A percentile compares a stretch with the other conserved stretches of the same genome.
Conservation (phyloP, 1,140 invertebrate species). For the Penaeus japonicus region DNA sequence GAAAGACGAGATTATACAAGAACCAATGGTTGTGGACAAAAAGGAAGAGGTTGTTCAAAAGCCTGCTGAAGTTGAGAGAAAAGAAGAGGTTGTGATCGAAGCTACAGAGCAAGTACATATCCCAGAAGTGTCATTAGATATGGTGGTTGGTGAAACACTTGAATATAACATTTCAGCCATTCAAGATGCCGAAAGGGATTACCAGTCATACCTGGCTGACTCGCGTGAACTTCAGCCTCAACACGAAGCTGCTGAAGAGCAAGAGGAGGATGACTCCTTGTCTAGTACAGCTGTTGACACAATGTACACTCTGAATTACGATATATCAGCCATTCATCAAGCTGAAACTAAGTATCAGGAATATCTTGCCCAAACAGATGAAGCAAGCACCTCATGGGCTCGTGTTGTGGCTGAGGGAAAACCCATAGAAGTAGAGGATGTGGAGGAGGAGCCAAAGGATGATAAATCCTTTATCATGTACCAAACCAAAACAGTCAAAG, state of each 20-base stretch:
- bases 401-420: slow-evolving; percentile 48
- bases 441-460: slow-evolving; percentile 35
- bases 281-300: no score
- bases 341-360: slow-evolving; percentile 43
- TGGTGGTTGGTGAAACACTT: no score
- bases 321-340: slow-evolving; percentile 15
- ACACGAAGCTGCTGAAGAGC: no score
- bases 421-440: slow-evolving; percentile 29
- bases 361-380: slow-evolving; percentile 20
- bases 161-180: not conserved
- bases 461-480: slow-evolving; percentile 48
- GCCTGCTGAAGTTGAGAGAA: no score
- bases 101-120: no score
- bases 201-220: slow-evolving; percentile 16
- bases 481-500: slow-evolving; percentile 51
- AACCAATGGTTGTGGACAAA: not conserved
- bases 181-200: slow-evolving; percentile 4
- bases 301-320: not conserved
- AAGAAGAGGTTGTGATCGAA: not conserved
- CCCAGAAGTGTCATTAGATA: no score
- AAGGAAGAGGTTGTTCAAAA: not conserved
- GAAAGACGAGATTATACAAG: not conserved
- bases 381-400: slow-evolving; percentile 26
- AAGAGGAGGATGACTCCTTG: no score
- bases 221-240: no score